Base-by-base conservation (phyloP, 1,140 invertebrate species). In the Xylocopa sonorina region DNA sequence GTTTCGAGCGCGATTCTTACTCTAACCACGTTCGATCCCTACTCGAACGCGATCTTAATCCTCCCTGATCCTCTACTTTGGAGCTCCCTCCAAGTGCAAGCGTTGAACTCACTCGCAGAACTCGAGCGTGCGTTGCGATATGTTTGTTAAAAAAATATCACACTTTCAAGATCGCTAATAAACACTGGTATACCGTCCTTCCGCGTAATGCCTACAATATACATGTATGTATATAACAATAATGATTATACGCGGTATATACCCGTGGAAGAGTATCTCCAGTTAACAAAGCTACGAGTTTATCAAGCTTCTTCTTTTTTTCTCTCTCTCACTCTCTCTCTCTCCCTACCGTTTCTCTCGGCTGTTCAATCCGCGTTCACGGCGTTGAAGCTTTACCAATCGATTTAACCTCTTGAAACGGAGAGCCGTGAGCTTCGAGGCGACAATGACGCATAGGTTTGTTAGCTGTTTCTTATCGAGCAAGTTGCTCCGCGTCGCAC, bases 111-210 rank as follows among this genome's bases (percentile, higher is more conserved):
- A 64, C 69, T 21, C 58, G 71, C 51, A 32, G 21, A 84, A 64
- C 71, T 72, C 48, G 51, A 81, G 68, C 63, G 57, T 78, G 71
- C 55, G 21, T 60, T 50, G 73, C 78, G 82, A 85, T 85, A 85
- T 84, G 78, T 80, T 79, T 24, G 62, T 84, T 84, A 85, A 85
- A 85, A 85, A 85, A 85, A 85, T 85, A 85, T 85, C 78, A 84
- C 83, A 77, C 78, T 84, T 84, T 85, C 32, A 76, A 73, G 72
- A 69, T 78, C 67, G 82, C 78, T 81, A 84, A 77, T 80, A 62
- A 55, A 81, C 67, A 71, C 53, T 60, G 71, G 51, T 4, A 38
- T 76, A 80, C 58, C 51, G 51, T 79, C 50, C 16, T 46, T 46
- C 46, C 69, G 69, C 53, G 32, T 46, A 75, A 76, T 81, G 58